A percentile compares a stretch with the other conserved stretches of the same genome.
phyloP scores from a whole-genome alignment of 2,888 invertebrate genomes.

The Lasioglossum morio region DNA sequence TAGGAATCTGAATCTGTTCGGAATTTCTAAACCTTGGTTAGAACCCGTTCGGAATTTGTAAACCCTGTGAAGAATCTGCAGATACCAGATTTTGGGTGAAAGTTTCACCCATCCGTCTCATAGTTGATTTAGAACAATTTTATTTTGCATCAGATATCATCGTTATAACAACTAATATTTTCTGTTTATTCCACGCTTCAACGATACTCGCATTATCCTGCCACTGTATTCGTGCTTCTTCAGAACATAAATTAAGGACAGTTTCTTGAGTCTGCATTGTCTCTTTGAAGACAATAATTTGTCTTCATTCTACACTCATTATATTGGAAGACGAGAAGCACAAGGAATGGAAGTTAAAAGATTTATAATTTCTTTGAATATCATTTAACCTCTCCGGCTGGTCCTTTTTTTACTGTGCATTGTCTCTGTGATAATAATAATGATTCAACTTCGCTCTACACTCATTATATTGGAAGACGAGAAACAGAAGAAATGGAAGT shows the following conservation, averaged over 20 bases:
- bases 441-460: no score
- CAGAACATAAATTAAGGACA: no score
- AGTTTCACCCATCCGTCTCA: no score
- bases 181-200: not conserved
- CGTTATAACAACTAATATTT: not conserved
- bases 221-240: not conserved
- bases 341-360: not conserved
- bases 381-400: no score
- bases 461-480: no score
- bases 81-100: not conserved
- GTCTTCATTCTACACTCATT: no score
- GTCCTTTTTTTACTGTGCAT: no score
- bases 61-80: not conserved
- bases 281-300: no score
- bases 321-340: no score
- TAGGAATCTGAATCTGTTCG: not conserved
- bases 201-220: not conserved
- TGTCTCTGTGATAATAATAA: no score
- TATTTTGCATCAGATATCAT: not conserved
- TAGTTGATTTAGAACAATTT: no score
- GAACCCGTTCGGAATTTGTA: not conserved
- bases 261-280: no score
- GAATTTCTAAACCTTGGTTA: not conserved
- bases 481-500: not conserved
- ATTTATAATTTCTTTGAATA: not conserved